Conservation (phyloP, 2,113 vertebrate species). For the Rhynchomys soricoides region DNA sequence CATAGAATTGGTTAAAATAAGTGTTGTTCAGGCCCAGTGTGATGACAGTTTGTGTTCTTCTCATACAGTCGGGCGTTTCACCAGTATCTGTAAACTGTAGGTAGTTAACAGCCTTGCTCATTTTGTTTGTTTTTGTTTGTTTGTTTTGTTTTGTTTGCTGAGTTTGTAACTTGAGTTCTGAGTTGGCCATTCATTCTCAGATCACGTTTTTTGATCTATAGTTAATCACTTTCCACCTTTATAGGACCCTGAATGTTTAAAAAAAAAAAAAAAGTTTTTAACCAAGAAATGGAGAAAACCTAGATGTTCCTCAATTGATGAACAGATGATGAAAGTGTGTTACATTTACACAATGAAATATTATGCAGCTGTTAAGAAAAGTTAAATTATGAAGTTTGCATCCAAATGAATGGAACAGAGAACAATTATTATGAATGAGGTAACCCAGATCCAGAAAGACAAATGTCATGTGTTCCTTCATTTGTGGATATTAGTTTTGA, state of each 20-base stretch:
- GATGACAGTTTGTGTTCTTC: not conserved
- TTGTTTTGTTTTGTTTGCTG: not conserved
- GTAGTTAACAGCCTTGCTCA: not conserved
- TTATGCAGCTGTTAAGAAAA: not conserved
- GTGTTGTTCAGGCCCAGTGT: not conserved
- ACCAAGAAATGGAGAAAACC: not conserved
- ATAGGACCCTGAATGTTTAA: not conserved
- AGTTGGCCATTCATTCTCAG: not conserved
- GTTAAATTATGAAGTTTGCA: not conserved
- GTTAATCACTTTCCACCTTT: not conserved
- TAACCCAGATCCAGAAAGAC: not conserved
- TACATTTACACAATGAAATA: not conserved
- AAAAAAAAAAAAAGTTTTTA: not conserved
- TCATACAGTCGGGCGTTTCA: not conserved
- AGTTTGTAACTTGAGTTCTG: slow-evolving; percentile 13
- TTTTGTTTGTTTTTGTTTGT: not conserved
- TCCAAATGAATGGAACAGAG: not conserved
- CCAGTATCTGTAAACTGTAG: not conserved
- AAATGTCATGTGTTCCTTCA: not conserved
- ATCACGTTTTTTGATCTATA: not conserved
- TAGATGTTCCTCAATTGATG: not conserved
- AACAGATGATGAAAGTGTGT: not conserved
- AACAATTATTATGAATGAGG: not conserved
- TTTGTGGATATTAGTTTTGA: not conserved
- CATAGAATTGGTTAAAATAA: not conserved